Evolutionary conservation across 1,140 invertebrate genomes (phyloP), one percentile per base, ranked within the genome.

Genomic region (Ooceraea biroi): DNA sequence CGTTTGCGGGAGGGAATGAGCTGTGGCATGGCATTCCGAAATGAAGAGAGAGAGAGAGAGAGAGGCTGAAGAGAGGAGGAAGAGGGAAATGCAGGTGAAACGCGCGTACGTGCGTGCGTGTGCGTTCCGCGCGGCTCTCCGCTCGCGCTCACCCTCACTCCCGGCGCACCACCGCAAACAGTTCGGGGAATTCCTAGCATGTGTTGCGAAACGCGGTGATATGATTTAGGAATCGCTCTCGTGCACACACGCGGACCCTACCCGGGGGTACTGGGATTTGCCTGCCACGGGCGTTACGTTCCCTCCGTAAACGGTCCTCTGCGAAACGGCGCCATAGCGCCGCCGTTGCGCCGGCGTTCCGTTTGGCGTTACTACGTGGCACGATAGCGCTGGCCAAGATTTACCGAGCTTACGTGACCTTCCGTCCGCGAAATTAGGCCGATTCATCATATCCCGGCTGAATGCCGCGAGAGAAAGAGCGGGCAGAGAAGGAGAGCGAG

Each of bases 361-460:
- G 68, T 66, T 36, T 72, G 36, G 60, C 68, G 55, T 84, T 69
- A 66, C 44, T 65, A 55, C 60, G 44, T 82, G 61, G 46, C 78
- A 60, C 44, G 73, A 76, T 73, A 60, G 46, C 83, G 50, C 66
- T 55, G 77, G 72, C 82, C 85, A 91, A 93, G 91, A 92, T 93
- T 93, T 93, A 93, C 89, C 80, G 89, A 48, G 83, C 83, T 72
- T 89, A 91, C 91, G 91, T 93, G 91, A 92, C 90, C 90, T 92
- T 90, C 88, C 89, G 89, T 78, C 82, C 90, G 82, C 90, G 90
- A 92, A 92, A 93, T 93, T 92, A 92, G 92, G 90, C 90, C 92
- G 86, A 93, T 93, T 92, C 90, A 91, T 93, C 92, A 93, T 91
- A 83, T 61, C 17, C 60, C 36, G 48, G 57, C 41, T 85, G 89